Conservation (phyloP, 2,888 invertebrate species). For the Drosophila melanosoma region DNA sequence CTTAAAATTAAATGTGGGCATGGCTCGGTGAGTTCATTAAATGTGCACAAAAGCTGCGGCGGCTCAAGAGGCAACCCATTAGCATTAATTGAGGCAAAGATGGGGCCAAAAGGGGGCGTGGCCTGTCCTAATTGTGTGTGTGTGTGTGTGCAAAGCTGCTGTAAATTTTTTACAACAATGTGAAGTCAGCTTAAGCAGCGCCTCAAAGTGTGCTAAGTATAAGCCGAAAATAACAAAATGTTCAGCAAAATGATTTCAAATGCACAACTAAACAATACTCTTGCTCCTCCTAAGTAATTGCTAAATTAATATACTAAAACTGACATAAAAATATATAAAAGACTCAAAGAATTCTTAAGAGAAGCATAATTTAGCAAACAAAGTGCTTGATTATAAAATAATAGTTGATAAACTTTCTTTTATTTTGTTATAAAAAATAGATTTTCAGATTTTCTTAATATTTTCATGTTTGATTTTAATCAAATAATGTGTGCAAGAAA, state of each 20-base stretch:
- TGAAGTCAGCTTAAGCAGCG: constrained; percentile 37
- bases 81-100: constrained; percentile 66
- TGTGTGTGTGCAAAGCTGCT: constrained; percentile 14
- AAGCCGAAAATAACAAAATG: constrained; percentile 14
- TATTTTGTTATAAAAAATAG: neutral
- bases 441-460: neutral
- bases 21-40: constrained; percentile 46
- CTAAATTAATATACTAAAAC: neutral
- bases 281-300: neutral
- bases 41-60: constrained; percentile 41
- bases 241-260: neutral
- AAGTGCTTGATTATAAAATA: neutral
- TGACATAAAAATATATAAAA: neutral
- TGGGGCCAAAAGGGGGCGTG: constrained; percentile 25
- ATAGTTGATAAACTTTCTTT: neutral
- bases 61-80: constrained; percentile 58
- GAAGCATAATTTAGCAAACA: neutral
- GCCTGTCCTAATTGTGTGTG: neutral
- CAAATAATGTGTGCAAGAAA: neutral
- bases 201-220: constrained; percentile 29
- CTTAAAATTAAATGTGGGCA: constrained; percentile 32
- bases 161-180: constrained; percentile 20
- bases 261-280: neutral
- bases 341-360: neutral
- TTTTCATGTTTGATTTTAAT: neutral